These are phyloP conservation scores for Artibeus jamaicensis DNA, from an alignment of 2,797 vertebrate genomes.

Conservation along the genomic window DNA sequence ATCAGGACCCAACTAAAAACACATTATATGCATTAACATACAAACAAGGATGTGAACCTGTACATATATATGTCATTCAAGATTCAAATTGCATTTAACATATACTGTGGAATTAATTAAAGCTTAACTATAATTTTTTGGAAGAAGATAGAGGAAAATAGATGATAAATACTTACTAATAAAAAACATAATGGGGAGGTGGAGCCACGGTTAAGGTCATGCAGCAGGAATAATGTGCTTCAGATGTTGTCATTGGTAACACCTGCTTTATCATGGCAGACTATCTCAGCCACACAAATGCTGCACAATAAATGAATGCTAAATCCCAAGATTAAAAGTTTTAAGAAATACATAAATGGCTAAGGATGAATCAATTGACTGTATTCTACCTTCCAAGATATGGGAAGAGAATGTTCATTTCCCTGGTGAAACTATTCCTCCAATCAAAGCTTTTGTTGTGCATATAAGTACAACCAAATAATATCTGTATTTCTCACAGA, in stretches of 20 bases:
- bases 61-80: not conserved
- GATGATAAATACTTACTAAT: not conserved
- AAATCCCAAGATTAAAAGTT: not conserved
- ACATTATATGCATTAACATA: not conserved
- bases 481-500: not conserved
- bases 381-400: not conserved
- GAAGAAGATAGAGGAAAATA: not conserved
- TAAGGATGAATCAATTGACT: not conserved
- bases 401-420: not conserved
- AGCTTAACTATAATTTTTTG: not conserved
- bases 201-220: not conserved
- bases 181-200: not conserved
- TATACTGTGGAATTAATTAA: not conserved
- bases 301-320: not conserved
- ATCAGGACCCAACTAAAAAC: not conserved
- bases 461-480: not conserved
- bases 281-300: not conserved
- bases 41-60: too few species aligned
- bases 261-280: not conserved
- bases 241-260: not conserved
- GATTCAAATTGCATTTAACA: not conserved
- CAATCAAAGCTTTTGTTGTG: not conserved
- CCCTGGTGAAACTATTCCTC: not conserved
- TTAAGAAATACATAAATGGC: not conserved
- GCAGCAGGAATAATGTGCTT: not conserved